Base-by-base conservation (phyloP, 2,113 vertebrate genomes). In the Phrynocephalus versicolor region DNA sequence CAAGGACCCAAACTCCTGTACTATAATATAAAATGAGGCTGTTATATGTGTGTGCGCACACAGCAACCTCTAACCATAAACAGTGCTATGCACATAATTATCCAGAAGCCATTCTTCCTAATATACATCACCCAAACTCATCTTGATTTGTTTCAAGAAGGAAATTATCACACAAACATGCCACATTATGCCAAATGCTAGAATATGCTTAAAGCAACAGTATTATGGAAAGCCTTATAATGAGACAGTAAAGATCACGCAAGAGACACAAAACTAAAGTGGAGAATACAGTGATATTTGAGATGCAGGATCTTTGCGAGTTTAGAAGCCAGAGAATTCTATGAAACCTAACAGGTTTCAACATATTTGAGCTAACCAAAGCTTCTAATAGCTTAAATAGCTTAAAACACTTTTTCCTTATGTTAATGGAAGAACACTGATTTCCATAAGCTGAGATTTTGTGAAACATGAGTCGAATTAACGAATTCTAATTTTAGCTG, bases 211-310 rank as follows among this genome's bases (percentile, higher is more conserved):
- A 72, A 67, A 67, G n/a, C n/a, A 84, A 33, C 14, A 84, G 78
- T 79, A 87, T 79, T 85, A 87, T 94, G 93, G 89, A 92, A 94
- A 95, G 90, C 88, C 90, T 94, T 94, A 90, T 23, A 80, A 41
- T 81, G 90, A 74, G 80, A 82, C 71, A 85, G 71, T 39, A 86
- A 90, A 37, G 1, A 0, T 81, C 85, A 88, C 84, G 87, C 78
- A 87, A 64, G 80, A 33, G 65, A 93, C 92, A 94, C 88, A 92
- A 93, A 93, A 73, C 39, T 82, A 87, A 51, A 81, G 55, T 67
- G 45, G n/a, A 89, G 37, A 88, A 71, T n/a, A n/a, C n/a, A 67
- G 87, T 62, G 45, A 10, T 57, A 77, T 41, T 60, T n/a, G 7
- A 41, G 35, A 77, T 18, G 41, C 78, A 10, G 1, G 79, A 0